These are phyloP conservation scores for Tachina grossa DNA, from an alignment of 2,888 invertebrate genomes.

Conservation along the genomic window DNA sequence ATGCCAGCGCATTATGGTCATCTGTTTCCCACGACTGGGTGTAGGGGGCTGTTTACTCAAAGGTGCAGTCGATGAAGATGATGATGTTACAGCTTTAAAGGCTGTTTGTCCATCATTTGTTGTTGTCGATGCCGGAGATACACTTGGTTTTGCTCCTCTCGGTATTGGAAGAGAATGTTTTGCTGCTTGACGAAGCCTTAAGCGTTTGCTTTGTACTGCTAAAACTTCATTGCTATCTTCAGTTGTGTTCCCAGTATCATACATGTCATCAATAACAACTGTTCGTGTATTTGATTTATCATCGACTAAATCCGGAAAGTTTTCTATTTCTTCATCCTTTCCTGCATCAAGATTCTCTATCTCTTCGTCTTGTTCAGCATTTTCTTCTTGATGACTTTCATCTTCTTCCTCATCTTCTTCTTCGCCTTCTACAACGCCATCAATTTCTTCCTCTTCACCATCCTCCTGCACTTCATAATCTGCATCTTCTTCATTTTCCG, in stretches of 20 bases:
- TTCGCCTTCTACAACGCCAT: conserved; percentile 23
- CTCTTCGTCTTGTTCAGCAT: conserved; percentile 56
- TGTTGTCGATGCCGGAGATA: conserved; percentile 56
- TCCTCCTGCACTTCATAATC: conserved; percentile 70
- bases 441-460: conserved; percentile 43
- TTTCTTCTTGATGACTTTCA: conserved; percentile 67
- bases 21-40: conserved; percentile 74
- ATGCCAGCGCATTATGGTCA: conserved; percentile 74
- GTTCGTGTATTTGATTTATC: conserved; percentile 47
- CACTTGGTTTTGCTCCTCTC: conserved; percentile 72
- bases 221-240: conserved; percentile 72
- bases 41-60: conserved; percentile 72
- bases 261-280: conserved; percentile 47
- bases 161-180: conserved; percentile 61
- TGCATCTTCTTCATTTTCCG: conserved; percentile 71
- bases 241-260: conserved; percentile 69
- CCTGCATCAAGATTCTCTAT: conserved; percentile 21
- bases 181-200: conserved; percentile 59
- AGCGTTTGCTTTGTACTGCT: conserved; percentile 67
- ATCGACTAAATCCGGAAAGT: conserved; percentile 38
- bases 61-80: conserved; percentile 58
- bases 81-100: conserved; percentile 61
- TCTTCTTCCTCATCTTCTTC: conserved; percentile 40
- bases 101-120: conserved; percentile 63
- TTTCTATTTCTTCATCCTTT: not conserved